phyloP scores from a whole-genome alignment of 2,888 invertebrate genomes.

The Malacosoma neustria region DNA sequence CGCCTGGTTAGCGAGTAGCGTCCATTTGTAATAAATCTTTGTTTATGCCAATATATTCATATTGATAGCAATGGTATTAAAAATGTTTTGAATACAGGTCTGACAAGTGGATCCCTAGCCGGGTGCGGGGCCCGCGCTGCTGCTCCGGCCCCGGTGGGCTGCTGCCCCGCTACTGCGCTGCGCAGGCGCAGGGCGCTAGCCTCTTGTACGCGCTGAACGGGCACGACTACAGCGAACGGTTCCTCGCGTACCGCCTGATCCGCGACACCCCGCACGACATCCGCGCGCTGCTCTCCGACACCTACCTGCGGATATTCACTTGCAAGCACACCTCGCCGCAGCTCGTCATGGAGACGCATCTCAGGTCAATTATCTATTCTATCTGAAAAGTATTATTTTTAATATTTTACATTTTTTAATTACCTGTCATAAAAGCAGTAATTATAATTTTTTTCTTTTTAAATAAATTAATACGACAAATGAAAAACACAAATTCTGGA shows the following conservation, averaged over 20 bases:
- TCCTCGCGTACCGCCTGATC: slow-evolving; percentile 88
- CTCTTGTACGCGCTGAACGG: slow-evolving; percentile 81
- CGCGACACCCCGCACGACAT: slow-evolving; percentile 86
- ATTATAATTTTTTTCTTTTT: too few species aligned
- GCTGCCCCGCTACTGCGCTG: slow-evolving; percentile 85
- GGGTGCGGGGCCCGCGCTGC: slow-evolving; percentile 81
- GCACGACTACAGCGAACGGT: slow-evolving; percentile 82
- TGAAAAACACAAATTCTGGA: too few species aligned
- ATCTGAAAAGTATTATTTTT: too few species aligned
- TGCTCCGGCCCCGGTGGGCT: slow-evolving; percentile 87
- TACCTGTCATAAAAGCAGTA: too few species aligned
- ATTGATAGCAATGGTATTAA: too few species aligned
- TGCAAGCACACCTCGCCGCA: slow-evolving; percentile 68
- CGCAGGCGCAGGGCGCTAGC: slow-evolving; percentile 84
- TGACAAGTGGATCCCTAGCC: slow-evolving; percentile 78
- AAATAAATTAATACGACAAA: too few species aligned
- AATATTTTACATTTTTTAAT: too few species aligned
- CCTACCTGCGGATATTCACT: slow-evolving; percentile 82
- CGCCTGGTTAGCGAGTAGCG: too few species aligned
- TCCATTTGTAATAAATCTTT: too few species aligned
- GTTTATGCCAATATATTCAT: too few species aligned
- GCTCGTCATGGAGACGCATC: slow-evolving; percentile 76
- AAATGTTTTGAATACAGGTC: slow-evolving; percentile 72
- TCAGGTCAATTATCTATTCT: too few species aligned
- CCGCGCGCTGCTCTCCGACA: slow-evolving; percentile 85